Conservation (phyloP, 2,113 vertebrate genomes). For the Dasyornis broadbenti region DNA sequence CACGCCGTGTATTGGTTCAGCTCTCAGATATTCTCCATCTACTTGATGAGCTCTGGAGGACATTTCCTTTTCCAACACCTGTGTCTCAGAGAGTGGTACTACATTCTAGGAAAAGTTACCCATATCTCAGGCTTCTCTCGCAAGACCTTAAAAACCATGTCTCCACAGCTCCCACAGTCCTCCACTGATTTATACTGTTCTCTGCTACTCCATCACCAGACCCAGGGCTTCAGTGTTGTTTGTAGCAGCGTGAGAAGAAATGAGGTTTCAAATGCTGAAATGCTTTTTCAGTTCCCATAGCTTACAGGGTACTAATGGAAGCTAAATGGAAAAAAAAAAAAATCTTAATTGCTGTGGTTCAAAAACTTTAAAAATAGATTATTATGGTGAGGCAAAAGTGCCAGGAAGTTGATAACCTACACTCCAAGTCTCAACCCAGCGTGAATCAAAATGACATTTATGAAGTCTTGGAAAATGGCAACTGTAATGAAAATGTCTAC, state of each 20-base stretch:
- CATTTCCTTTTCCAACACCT: neutral
- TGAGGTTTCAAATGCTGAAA: neutral
- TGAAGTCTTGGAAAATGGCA: slow-evolving; percentile 30
- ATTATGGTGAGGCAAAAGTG: neutral
- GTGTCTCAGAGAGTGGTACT: neutral
- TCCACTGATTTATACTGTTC: neutral
- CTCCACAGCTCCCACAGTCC: neutral
- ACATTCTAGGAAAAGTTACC: neutral
- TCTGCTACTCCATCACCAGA: neutral
- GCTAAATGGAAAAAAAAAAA: neutral
- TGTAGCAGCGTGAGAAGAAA: neutral
- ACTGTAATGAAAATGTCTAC: slow-evolving; percentile 22
- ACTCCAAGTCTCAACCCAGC: neutral
- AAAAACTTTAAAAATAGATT: neutral
- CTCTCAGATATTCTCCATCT: neutral
- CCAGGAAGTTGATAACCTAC: neutral
- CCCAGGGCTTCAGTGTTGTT: neutral
- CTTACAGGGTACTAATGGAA: neutral
- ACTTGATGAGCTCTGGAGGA: neutral
- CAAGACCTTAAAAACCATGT: neutral
- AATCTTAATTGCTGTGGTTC: neutral
- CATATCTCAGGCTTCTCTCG: neutral
- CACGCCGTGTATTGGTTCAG: neutral
- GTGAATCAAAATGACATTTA: slow-evolving; percentile 25
- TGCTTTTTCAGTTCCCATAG: neutral